Evolutionary conservation across 2,888 invertebrate species (phyloP), one percentile per base, ranked within the genome.

Genomic region (Ectemnius continuus): DNA sequence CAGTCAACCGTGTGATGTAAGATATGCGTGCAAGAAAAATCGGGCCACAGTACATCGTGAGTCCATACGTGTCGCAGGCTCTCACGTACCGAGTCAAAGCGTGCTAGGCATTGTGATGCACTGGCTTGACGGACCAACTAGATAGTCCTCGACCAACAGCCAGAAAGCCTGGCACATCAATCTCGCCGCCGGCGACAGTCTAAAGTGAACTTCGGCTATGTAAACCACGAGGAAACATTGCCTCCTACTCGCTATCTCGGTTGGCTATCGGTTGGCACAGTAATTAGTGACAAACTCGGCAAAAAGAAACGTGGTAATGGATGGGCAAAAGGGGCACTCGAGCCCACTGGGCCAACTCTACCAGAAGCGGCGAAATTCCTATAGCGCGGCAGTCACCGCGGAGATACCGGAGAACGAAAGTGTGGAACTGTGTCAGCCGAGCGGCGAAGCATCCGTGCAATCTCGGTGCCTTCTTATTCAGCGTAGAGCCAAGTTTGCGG

Each of bases 101-200:
- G 88, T 88, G 88, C 83, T 58, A 60, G 67, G 88, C 82, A 87
- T 88, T 72, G 69, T 70, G 80, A 88, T 83, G 76, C 72, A 73
- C 8, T 61, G 16, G 11, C 6, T 26, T 69, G 69, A 80, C 82
- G 81, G 74, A 76, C 76, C 72, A 61, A 65, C 57, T 58, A 61
- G 36, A 66, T 74, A 73, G 61, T 73, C 60, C 69, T 16, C 69
- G 71, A 67, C 63, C 58, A 67, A 61, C 72, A 56, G 47, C 18
- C 46, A 20, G 56, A 52, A 52, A 52, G 8, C 14, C 52, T 13
- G 52, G 16, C 16, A 52, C 52, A 36, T 36, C 36, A 52, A 52
- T 16, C 52, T 52, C 52, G 0, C 52, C 52, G 52, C 14, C 52
- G 63, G 57, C 66, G 45, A 28, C 79, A 73, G 79, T 75, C 67